Evolutionary conservation across 2,888 invertebrate genomes (phyloP), one percentile per base, ranked within the genome.

Genomic region (Drosophila monieri): DNA sequence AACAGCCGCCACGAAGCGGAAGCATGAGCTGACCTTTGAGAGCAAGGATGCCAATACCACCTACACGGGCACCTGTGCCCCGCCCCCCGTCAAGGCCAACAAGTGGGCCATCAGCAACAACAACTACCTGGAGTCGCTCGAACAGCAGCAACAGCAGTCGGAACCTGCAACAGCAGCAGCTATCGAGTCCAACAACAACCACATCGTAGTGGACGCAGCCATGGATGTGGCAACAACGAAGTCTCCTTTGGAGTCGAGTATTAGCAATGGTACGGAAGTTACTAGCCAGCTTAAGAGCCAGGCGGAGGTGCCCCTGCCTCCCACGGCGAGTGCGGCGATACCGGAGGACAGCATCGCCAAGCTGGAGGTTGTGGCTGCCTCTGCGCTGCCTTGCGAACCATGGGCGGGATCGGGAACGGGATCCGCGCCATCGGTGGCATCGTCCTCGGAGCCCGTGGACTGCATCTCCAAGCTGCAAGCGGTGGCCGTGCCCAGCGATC

Each of bases 391-490:
- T 39, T 88, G 90, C 61, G 90, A 91, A 76, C 87, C 90, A 4
- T 90, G 92, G 91, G 84, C 89, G 46, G 52, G 41, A 41, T 39
- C 30, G 21, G 67, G 21, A 1, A 68, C 85, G 39, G 39, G 18
- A 4, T 54, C 83, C 0, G 55, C 83, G 0, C 43, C 78, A 4
- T 69, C 87, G 0, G 75, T 57, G n/a, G 72, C 41, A 3, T 37
- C 64, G 9, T 23, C 49, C 52, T 39, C 57, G 56, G 91, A 91
- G 71, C 90, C 91, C 15, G 91, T 91, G 32, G 93, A 93, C 88
- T 93, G 93, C 88, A 93, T 94, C 91, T 94, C 94, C 89, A 94
- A 94, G 91, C 92, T 94, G 91, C 94, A 95, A 92, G 95, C 95
- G 79, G 94, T 95, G 88, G 94, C 94, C 78, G 94, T 95, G 91